Evolutionary conservation across 2,888 invertebrate species (phyloP), one percentile per base, ranked within the genome.

Genomic region (Phasia obesa): DNA sequence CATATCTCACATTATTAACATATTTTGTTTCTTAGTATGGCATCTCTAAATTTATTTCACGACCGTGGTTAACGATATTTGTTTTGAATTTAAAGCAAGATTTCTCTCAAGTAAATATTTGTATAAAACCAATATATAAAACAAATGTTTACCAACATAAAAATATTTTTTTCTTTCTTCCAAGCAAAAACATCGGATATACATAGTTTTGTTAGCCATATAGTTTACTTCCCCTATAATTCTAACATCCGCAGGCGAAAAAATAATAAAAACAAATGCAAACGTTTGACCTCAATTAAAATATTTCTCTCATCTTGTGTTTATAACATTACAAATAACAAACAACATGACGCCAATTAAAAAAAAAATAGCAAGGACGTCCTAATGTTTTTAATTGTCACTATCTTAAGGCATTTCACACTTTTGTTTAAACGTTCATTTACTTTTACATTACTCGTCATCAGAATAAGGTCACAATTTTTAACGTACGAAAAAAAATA

Each of bases 321-420:
- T 71, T 65, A 65, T 69, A 74, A 38, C 71, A 71, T 47, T 47
- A 53, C 60, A 74, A 71, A 60, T 65, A 67, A 71, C 70, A 75
- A 69, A 74, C 55, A 76, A 60, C 75, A 81, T 76, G 81, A 65
- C 76, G 81, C 75, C 81, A 81, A 81, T 81, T 76, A 71, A 71
- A 65, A 71, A 17, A 55, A 31, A 17, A 27, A 57, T 27, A 81
- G 76, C 76, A 81, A 81, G 81, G 70, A 76, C 76, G 67, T 70
- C 64, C 60, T 74, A 62, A 67, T 65, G 71, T 81, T 81, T 81
- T 76, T 81, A 76, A 81, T 81, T 81, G 81, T 71, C 71, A 76
- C 81, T 81, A 76, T 81, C 76, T 81, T 57, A 76, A 71, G 81
- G 76, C 81, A 71, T 81, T 76, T 76, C 76, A 75, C 65, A 71